These are phyloP conservation scores for Prosapia bicincta DNA, from an alignment of 2,888 invertebrate species.

Conservation along the genomic window DNA sequence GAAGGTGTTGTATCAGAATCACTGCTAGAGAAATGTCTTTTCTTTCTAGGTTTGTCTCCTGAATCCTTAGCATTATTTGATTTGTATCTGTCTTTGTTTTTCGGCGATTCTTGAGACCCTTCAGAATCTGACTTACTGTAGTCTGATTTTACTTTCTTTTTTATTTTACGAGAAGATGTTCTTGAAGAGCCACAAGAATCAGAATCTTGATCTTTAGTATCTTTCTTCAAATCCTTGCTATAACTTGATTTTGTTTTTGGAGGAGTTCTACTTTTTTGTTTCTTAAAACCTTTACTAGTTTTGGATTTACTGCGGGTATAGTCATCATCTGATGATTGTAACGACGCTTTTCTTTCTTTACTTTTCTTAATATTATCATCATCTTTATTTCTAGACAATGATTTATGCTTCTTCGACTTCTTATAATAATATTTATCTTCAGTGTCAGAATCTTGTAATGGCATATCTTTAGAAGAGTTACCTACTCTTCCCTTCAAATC, in stretches of 20 bases:
- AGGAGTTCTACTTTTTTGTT: neutral
- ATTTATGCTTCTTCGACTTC: neutral
- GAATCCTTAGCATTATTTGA: neutral
- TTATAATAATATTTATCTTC: neutral
- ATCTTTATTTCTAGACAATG: neutral
- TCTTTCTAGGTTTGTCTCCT: neutral
- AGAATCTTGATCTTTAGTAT: neutral
- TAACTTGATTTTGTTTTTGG: neutral
- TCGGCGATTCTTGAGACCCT: neutral
- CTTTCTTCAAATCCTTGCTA: neutral
- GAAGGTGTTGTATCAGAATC: neutral
- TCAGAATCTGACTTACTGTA: neutral
- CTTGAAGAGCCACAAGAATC: neutral
- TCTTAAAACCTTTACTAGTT: neutral
- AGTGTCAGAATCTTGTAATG: neutral
- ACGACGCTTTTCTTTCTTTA: neutral
- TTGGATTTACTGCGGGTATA: neutral
- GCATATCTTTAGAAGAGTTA: neutral
- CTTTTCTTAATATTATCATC: neutral
- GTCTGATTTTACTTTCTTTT: neutral
- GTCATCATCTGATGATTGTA: neutral
- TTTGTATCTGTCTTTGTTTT: neutral
- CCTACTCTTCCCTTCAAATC: neutral
- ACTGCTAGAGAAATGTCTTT: neutral
- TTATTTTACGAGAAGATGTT: neutral